Percentiles rank a stretch among this genome's conserved stretches.
These are phyloP conservation scores for Bathynomus jamesi DNA, from an alignment of 1,140 invertebrate species.

Conservation along the genomic window DNA sequence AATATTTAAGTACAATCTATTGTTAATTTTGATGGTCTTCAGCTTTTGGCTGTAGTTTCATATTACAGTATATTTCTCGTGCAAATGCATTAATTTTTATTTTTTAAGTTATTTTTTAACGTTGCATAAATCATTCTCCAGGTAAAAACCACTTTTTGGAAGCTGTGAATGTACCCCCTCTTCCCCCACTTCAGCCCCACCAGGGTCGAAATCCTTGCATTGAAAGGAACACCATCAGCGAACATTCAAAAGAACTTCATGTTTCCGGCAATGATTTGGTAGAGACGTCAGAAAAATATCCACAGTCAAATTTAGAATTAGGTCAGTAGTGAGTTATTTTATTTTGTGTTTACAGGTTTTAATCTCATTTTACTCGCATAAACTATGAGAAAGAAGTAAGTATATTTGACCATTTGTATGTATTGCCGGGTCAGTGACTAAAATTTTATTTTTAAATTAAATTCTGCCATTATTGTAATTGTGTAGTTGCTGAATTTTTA, in stretches of 20 bases:
- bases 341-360: background rate
- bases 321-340: background rate
- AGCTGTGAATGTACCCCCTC: constrained; percentile 16
- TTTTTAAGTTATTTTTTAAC: no score
- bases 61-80: no score
- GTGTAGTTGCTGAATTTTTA: no score
- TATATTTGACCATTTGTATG: background rate
- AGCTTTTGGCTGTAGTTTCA: no score
- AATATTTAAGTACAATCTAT: no score
- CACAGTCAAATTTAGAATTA: background rate
- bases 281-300: constrained; percentile 51
- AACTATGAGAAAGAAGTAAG: background rate
- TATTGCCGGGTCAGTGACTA: background rate
- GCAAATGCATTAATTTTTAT: no score
- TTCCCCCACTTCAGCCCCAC: constrained; percentile 60
- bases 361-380: no score
- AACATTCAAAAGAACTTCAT: constrained; percentile 53
- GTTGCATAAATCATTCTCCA: constrained; percentile 20
- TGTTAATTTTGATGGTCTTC: no score
- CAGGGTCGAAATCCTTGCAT: constrained; percentile 83
- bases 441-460: background rate
- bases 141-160: constrained; percentile 29
- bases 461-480: background rate
- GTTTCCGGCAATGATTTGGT: constrained; percentile 56
- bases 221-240: constrained; percentile 63